phyloP scores from a whole-genome alignment of 2,888 invertebrate genomes.

The Eulithis prunata region DNA sequence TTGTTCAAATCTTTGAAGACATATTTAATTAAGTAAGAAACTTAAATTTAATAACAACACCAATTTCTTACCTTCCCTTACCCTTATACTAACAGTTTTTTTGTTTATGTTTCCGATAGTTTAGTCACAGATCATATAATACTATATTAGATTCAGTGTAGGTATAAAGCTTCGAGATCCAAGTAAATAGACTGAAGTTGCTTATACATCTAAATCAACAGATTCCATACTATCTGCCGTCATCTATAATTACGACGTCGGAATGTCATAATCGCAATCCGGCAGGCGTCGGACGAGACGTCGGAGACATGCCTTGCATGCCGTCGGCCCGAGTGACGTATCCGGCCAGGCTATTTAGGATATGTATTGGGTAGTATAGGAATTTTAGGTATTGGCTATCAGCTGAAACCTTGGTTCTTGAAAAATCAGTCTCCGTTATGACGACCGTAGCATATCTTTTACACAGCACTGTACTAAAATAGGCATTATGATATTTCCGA shows the following conservation, averaged over 20 bases:
- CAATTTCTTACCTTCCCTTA: too few relatives aligned
- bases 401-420: background rate
- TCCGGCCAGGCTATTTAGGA: constrained; percentile 29
- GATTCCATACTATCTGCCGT: constrained; percentile 33
- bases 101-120: too few relatives aligned
- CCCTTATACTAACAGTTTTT: too few relatives aligned
- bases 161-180: background rate
- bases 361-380: constrained; percentile 30
- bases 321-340: constrained; percentile 25
- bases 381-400: constrained; percentile 28
- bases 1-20: too few relatives aligned
- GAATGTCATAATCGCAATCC: constrained; percentile 33
- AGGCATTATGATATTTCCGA: too few relatives aligned
- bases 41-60: too few relatives aligned
- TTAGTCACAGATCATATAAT: too few relatives aligned
- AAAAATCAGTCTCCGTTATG: background rate
- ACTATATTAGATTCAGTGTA: too few relatives aligned
- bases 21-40: too few relatives aligned
- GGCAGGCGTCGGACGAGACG: constrained; percentile 21
- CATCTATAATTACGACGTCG: constrained; percentile 36
- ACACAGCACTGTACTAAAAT: too few relatives aligned
- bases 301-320: constrained; percentile 27
- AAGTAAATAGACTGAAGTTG: background rate
- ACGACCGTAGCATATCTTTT: background rate
- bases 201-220: constrained; percentile 22